Base-by-base conservation (phyloP, 2,888 invertebrate genomes). In the Caenorhabditis sp. region DNA sequence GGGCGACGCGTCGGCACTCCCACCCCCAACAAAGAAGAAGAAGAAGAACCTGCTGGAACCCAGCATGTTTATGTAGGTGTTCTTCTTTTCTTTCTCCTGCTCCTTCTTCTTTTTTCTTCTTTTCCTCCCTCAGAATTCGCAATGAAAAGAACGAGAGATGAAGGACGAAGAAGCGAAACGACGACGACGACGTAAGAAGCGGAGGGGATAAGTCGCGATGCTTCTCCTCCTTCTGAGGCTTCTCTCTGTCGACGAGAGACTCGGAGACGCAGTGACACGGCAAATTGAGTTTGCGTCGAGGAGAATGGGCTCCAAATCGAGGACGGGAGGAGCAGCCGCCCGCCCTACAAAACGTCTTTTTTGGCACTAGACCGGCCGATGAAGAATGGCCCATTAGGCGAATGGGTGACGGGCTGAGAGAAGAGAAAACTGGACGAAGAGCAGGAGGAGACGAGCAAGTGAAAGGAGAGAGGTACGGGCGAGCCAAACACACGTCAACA, bases 231-330 rank as follows among this genome's bases (percentile, higher is more conserved):
- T 2, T 13, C 40, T 13, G 40, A 13, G 13, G 50, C 28, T 20
- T 32, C 40, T 51, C 51, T 51, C 51, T 24, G 61, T 0, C 20
- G 18, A 62, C 64, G 18, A 0, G 20, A 37, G 51, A n/a, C n/a
- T n/a, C n/a, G n/a, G n/a, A 70, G 70, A 70, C 70, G 64, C 72
- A 72, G 72, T 64, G 72, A 47, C 47, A 18, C 44, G 28, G 72
- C 67, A 76, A 76, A 76, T 76, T 76, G 76, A 76, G 76, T 76
- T 76, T 76, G 60, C 60, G 58, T 74, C 53, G 76, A 76, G 76
- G 60, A 76, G 76, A 76, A 76, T 76, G 76, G 76, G 76, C 76
- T 61, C 76, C 76, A 76, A 76, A 67, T 76, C 76, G 76, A 67
- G 61, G n/a, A n/a, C n/a, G n/a, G n/a, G 67, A 47, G 67, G 67